Percentiles rank a stretch among this genome's conserved stretches.
phyloP scores from a whole-genome alignment of 2,797 vertebrate genomes.

The Falco berigora region DNA sequence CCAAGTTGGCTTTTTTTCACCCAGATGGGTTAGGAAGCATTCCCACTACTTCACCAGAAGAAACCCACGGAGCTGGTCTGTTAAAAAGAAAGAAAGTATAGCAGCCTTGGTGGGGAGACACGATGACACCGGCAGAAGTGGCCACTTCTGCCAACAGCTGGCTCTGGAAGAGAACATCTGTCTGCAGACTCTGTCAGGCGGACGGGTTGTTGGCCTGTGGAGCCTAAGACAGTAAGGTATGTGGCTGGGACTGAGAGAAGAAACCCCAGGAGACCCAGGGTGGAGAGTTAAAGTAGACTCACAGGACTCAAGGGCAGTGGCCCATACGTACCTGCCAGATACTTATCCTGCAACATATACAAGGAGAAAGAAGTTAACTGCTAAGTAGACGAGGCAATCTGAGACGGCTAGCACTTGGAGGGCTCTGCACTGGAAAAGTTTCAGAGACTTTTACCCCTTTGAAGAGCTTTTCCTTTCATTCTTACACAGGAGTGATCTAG shows the following conservation, averaged over 20 bases:
- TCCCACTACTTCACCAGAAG: neutral
- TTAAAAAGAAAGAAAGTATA: neutral
- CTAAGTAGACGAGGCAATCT: neutral
- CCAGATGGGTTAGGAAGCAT: neutral
- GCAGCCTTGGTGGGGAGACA: neutral
- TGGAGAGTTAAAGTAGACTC: neutral
- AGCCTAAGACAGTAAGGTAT: neutral
- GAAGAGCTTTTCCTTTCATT: neutral
- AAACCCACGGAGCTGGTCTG: neutral
- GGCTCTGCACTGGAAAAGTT: neutral
- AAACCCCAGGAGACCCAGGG: neutral
- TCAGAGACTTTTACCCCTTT: neutral
- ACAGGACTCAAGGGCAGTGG: neutral
- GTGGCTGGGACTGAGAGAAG: neutral
- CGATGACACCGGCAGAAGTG: neutral
- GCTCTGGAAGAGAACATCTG: neutral
- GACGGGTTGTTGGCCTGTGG: neutral
- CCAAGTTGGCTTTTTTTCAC: neutral
- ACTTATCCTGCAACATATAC: neutral
- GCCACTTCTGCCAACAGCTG: neutral
- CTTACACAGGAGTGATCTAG: neutral
- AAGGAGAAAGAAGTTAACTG: neutral
- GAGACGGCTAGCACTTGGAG: neutral
- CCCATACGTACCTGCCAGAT: neutral
- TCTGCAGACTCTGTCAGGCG: neutral